Conservation (phyloP, 2,888 invertebrate genomes). For the Ceramica pisi region DNA sequence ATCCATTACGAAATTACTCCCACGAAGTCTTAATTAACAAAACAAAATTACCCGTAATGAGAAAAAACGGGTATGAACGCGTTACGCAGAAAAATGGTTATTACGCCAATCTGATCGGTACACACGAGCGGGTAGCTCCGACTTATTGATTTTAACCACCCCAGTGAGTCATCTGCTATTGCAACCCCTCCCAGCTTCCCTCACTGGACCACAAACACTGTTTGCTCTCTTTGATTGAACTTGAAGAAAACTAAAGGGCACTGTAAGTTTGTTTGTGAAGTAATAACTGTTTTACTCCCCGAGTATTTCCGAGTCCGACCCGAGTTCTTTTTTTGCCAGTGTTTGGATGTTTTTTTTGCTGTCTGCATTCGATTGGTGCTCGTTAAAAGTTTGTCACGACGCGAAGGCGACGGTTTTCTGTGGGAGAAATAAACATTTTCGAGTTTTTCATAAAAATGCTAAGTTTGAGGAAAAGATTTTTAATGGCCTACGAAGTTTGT, state of each 20-base stretch:
- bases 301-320: conserved; percentile 42
- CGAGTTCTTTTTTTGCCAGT: conserved; percentile 50
- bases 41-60: conserved; percentile 35
- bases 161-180: conserved; percentile 85
- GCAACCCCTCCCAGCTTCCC: conserved; percentile 69
- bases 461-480: conserved; percentile 30
- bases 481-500: conserved; percentile 17
- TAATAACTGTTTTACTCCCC: conserved; percentile 78
- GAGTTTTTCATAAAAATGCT: conserved; percentile 44
- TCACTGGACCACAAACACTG: conserved; percentile 74
- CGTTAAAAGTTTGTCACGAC: conserved; percentile 75
- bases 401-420: conserved; percentile 45
- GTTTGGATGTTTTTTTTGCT: conserved; percentile 59
- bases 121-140: conserved; percentile 58
- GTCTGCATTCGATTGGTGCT: conserved; percentile 74
- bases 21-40: conserved; percentile 52
- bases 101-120: conserved; percentile 60
- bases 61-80: conserved; percentile 48
- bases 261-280: conserved; percentile 76
- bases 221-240: conserved; percentile 88
- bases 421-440: conserved; percentile 43
- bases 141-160: conserved; percentile 88
- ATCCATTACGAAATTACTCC: conserved; percentile 44
- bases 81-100: conserved; percentile 62
- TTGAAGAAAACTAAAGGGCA: conserved; percentile 77